Evolutionary conservation across 2,888 invertebrate species (phyloP).

Genomic region (Steinernema hermaphroditum): DNA sequence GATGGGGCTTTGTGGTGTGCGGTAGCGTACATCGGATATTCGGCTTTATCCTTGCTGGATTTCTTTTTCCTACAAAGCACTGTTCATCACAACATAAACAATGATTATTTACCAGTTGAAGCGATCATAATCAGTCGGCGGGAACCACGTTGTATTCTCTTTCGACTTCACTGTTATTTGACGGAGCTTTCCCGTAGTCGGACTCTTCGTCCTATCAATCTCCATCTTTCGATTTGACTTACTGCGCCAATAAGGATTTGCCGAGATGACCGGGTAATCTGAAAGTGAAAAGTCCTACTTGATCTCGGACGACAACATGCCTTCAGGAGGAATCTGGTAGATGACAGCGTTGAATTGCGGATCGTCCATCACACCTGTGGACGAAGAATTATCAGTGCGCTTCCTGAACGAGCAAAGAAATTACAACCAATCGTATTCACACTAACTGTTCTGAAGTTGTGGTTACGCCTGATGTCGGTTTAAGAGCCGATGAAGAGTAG

Average conservation of each 20-base stretch:
- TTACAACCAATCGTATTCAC: too few species aligned
- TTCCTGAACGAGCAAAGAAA: too few species aligned
- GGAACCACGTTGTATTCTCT: slow-evolving; percentile 13
- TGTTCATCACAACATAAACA: not conserved
- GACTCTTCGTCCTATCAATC: not conserved
- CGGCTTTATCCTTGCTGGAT: not conserved
- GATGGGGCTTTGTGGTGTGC: not conserved
- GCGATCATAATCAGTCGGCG: not conserved
- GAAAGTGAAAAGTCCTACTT: not conserved
- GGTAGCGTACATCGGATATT: not conserved
- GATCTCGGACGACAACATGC: not conserved
- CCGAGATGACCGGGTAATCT: not conserved
- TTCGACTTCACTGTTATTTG: not conserved
- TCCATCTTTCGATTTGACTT: slow-evolving; percentile 4
- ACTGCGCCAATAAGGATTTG: not conserved
- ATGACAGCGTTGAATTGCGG: not conserved
- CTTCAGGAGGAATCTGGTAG: slow-evolving; percentile 3
- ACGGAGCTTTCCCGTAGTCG: not conserved
- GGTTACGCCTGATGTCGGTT: too few species aligned
- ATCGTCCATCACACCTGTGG: not conserved
- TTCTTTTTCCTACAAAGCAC: not conserved
- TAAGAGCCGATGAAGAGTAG: too few species aligned
- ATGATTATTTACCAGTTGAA: not conserved
- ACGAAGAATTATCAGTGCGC: too few species aligned
- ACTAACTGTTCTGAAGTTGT: not conserved